Evolutionary conservation across 2,888 invertebrate genomes (phyloP), one percentile per base, ranked within the genome.

Genomic region (Rotaria sp.): DNA sequence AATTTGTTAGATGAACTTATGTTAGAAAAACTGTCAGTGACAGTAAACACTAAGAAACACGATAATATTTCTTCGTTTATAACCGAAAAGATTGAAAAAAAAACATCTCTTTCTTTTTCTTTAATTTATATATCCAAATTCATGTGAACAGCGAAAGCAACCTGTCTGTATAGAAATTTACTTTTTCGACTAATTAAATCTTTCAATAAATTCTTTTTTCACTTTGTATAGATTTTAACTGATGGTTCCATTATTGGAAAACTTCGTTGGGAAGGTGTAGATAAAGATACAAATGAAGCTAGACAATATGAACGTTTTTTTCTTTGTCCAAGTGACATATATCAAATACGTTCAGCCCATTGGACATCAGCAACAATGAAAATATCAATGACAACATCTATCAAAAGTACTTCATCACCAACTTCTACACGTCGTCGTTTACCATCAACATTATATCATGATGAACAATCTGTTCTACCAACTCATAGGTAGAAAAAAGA

Each of bases 291-390:
- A 15, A 80, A 41, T 45, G 45, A 41, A 80, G 45, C 80, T 26
- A 15, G 45, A 80, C 41, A 80, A 41, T 80, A 80, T 80, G 80
- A 35, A 45, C 80, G 80, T 21, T 80, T n/a, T 45, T 80, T 80
- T 80, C 41, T 45, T n/a, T 80, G 80, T 80, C 45, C 80, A 80
- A 45, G 45, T 45, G 80, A 80, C n/a, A 45, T 80, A 26, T 11
- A 45, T 26, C 80, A 45, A 45, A 80, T 80, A 15, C 80, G 80
- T 35, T 67, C 35, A 67, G 67, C 67, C 5, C 35, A 67, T 35
- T 35, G 67, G 35, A 67, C 21, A 35, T 67, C 67, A 67, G 18
- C 67, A 67, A 15, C 67, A 45, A 41, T 11, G 2, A n/a, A 1
- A 4, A 35, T 2, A 7, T 26, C 67, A 13, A 35, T 13, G 13